Evolutionary conservation across 1,140 invertebrate genomes (phyloP).

Genomic region (Cydia amplana): DNA sequence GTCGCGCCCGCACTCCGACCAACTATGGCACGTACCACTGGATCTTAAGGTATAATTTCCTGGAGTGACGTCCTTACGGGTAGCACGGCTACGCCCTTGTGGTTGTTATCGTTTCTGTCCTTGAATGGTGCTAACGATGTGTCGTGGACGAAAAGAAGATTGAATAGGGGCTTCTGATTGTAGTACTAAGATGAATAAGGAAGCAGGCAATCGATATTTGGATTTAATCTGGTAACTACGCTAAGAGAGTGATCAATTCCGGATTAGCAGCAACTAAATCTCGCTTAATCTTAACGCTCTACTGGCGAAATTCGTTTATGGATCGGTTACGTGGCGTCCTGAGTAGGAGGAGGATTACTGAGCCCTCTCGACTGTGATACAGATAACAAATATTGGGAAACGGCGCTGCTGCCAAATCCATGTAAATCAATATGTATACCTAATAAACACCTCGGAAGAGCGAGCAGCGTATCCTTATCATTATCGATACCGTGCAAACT

Average conservation of each 20-base stretch:
- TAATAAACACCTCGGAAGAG: conserved; percentile 33
- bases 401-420: conserved; percentile 45
- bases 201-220: neutral
- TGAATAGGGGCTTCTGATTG: conserved; percentile 5
- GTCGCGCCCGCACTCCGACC: conserved; percentile 38
- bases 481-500: conserved; percentile 25
- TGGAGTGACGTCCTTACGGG: conserved; percentile 36
- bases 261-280: conserved; percentile 6
- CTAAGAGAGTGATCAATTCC: conserved; percentile 6
- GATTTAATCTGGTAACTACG: conserved; percentile 8
- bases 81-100: conserved; percentile 49
- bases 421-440: conserved; percentile 40
- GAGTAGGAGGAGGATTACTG: conserved; percentile 56
- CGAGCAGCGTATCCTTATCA: conserved; percentile 24
- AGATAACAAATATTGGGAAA: conserved; percentile 52
- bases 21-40: conserved; percentile 40
- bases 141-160: conserved; percentile 32
- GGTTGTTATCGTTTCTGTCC: conserved; percentile 61
- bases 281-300: conserved; percentile 57
- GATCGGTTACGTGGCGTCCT: conserved; percentile 59
- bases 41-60: conserved; percentile 40
- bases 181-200: neutral
- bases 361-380: conserved; percentile 49
- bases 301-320: conserved; percentile 53
- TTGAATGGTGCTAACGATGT: conserved; percentile 67